Evolutionary conservation across 2,797 vertebrate species (phyloP), one percentile per base, ranked within the genome.

Genomic region (Sebastes diploproa): DNA sequence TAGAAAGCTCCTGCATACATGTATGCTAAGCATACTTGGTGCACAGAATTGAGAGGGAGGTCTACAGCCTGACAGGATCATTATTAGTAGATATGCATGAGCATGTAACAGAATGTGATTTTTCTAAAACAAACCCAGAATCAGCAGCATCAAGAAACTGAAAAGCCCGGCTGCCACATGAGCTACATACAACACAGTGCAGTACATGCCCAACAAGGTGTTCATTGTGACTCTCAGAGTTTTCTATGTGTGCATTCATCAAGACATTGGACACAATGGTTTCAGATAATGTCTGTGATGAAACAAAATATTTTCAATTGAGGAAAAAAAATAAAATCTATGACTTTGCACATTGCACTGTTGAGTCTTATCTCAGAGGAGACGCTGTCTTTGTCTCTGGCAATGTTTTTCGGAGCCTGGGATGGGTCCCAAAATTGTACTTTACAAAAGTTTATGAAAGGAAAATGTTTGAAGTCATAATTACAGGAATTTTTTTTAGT

Each of bases 361-460:
- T 62, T 5, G 3, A 75, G 22, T 54, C 30, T 76, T 46, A 76
- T 82, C 68, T 80, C 59, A n/a, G 36, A 25, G 29, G 22, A 62
- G 36, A 42, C 6, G 0, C 7, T 22, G 13, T 55, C 32, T 80
- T 50, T 78, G 29, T 78, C 23, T 61, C 50, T 1, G 13, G 23
- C n/a, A 25, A 5, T 14, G 32, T 58, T 59, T 75, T 42, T 69
- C 20, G 52, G 38, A 63, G 67, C 16, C 56, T 69, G 20, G 1
- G 25, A 18, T 36, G 9, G 3, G 9, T 65, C n/a, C 42, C 11
- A 25, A 74, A 67, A 14, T 71, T 27, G 7, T 7, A 22, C 29
- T 70, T 7, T 38, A 29, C 25, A 70, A 5, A 58, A 7, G 1
- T 80, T 72, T 55, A 60, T 69, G 0, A 77, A 32, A 27, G 14